These are phyloP conservation scores for Morpho deidamia DNA, from an alignment of 2,888 invertebrate genomes.

Conservation along the genomic window DNA sequence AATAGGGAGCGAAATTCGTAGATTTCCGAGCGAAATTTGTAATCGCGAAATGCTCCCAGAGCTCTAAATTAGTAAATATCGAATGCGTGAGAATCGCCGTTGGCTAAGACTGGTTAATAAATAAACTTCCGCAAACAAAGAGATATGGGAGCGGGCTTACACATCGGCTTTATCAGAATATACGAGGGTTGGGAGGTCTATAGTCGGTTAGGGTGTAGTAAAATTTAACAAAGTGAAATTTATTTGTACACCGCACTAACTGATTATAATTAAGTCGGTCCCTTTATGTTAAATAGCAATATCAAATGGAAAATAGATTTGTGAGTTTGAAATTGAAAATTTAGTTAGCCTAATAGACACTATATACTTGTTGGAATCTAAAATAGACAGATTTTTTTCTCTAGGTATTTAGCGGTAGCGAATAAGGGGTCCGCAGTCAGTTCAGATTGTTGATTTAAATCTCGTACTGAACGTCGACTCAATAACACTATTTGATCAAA, in stretches of 20 bases:
- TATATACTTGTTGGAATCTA: no score
- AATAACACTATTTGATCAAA: no score
- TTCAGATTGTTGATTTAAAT: no score
- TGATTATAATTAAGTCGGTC: constrained; percentile 21
- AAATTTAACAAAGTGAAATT: constrained; percentile 28
- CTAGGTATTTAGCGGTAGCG: no score
- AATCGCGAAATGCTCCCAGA: not conserved
- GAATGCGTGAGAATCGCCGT: constrained; percentile 19
- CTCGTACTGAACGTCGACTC: no score
- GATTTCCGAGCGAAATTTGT: constrained; percentile 1
- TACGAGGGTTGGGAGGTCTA: constrained; percentile 23
- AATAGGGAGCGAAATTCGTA: not conserved
- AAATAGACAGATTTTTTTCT: no score
- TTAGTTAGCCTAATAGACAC: no score
- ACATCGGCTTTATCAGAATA: constrained; percentile 26
- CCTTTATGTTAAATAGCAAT: constrained; percentile 4
- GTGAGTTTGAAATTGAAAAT: no score
- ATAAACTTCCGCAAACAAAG: constrained; percentile 25
- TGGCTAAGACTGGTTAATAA: constrained; percentile 24
- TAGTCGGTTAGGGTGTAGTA: constrained; percentile 25
- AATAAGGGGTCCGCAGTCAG: no score
- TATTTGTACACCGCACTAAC: constrained; percentile 20
- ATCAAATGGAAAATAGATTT: not conserved
- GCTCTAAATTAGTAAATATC: constrained; percentile 19
- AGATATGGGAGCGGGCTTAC: constrained; percentile 24